Percentiles rank a stretch among this genome's conserved stretches.
Evolutionary conservation across 1,140 invertebrate genomes (phyloP).

Genomic region (Chymomyza costata): DNA sequence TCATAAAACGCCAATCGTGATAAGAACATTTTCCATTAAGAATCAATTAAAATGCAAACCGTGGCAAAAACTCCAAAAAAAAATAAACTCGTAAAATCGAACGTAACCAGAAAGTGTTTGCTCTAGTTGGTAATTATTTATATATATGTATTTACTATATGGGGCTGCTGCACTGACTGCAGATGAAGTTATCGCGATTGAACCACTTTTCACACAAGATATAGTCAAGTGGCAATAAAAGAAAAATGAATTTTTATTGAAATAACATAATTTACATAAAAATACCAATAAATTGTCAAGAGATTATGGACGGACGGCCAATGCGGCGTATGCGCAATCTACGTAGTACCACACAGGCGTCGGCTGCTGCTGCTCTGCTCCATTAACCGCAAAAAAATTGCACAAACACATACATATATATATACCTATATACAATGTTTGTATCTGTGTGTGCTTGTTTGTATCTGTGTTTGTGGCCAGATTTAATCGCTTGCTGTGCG

Average conservation of each 20-base stretch:
- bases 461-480: constrained; percentile 34
- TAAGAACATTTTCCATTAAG: constrained; percentile 70
- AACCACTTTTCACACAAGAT: constrained; percentile 68
- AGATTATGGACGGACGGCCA: constrained; percentile 35
- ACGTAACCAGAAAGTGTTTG: constrained; percentile 18
- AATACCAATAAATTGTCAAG: constrained; percentile 57
- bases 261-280: constrained; percentile 68
- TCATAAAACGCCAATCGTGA: constrained; percentile 69
- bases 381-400: constrained; percentile 35
- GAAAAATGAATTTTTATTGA: constrained; percentile 60
- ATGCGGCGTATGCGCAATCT: constrained; percentile 28
- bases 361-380: constrained; percentile 8
- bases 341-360: too few relatives aligned
- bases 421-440: constrained; percentile 10
- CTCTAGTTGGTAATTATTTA: too few relatives aligned
- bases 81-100: too few relatives aligned
- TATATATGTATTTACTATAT: background rate
- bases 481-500: constrained; percentile 59
- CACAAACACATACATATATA: constrained; percentile 11
- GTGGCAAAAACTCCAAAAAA: background rate
- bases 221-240: constrained; percentile 58
- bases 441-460: constrained; percentile 5
- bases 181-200: constrained; percentile 65
- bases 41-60: constrained; percentile 70
- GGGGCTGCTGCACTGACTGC: background rate